Evolutionary conservation across 2,888 invertebrate genomes (phyloP).

Genomic region (Himalopsyche anomala): DNA sequence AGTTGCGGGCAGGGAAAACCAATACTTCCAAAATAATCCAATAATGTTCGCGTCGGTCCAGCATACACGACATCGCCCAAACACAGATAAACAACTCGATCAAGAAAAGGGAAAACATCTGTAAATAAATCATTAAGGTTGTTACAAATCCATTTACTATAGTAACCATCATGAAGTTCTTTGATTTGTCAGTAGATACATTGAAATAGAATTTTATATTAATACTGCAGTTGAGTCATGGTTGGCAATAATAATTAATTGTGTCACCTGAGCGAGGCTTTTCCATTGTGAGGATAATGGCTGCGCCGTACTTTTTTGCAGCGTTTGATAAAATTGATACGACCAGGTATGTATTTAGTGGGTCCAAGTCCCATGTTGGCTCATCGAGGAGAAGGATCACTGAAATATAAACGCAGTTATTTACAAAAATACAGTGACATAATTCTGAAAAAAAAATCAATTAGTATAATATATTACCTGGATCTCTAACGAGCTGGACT

Average conservation of each 20-base stretch:
- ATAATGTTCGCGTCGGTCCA: conserved; percentile 93
- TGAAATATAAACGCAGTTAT: conserved; percentile 69
- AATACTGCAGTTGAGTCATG: background rate
- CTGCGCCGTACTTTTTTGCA: conserved; percentile 92
- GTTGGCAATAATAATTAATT: background rate
- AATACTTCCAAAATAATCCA: conserved; percentile 95
- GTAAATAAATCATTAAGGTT: conserved; percentile 68
- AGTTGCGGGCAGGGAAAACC: conserved; percentile 98
- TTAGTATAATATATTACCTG: conserved; percentile 77
- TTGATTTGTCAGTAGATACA: background rate
- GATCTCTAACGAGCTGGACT: conserved; percentile 94
- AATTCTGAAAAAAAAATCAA: too few species aligned
- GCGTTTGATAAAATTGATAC: conserved; percentile 94
- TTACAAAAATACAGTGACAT: too few species aligned
- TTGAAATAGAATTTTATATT: too few species aligned
- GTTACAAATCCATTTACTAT: background rate
- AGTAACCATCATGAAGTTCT: background rate
- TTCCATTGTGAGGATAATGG: conserved; percentile 93
- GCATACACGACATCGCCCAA: conserved; percentile 94
- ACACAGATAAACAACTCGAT: conserved; percentile 92
- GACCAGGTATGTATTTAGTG: conserved; percentile 95
- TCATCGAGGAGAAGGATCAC: conserved; percentile 93
- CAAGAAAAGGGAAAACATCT: conserved; percentile 97
- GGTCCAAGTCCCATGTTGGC: conserved; percentile 95
- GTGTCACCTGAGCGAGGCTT: conserved; percentile 84